Base-by-base conservation (phyloP, 92 coral and sea anemone genomes). In the Phenganax stokvisi region DNA sequence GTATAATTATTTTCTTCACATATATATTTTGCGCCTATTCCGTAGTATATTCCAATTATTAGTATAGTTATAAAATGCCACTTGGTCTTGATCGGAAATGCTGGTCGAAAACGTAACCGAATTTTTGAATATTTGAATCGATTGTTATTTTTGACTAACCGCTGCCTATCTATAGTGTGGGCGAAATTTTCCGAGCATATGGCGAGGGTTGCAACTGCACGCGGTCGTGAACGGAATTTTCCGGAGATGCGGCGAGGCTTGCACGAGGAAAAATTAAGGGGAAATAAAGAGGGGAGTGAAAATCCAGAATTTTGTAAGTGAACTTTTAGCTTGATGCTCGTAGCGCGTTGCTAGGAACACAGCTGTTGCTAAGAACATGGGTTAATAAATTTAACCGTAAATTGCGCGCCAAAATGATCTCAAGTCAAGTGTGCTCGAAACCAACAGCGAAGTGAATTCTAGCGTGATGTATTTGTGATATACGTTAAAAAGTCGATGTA, bases 301-400 rank as follows among this genome's bases (percentile, higher is more conserved):
- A 64, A 30, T n/a, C 47, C 70, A 12, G 70, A 30, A 64, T 64
- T 20, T 64, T 64, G 37, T n/a, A 64, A 3, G 9, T 7, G 70
- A 20, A 17, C 15, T 64, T 20, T 64, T 37, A 6, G 27, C 70
- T 64, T 0, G 25, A 64, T 64, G 70, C 70, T 64, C 70, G 70
- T 64, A 64, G 70, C 70, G 8, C 70, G 70, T 64, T 64, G 70
- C 70, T 64, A 64, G 70, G 70, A 64, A 64, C 70, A 28, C 10
- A 64, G 70, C 47, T 27, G 70, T 64, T 64, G 70, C 70, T 64
- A 64, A 10, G 70, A 64, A 64, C 70, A 64, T 64, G 20, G 65
- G 7, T 59, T 13, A 10, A 59, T 59, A 59, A 59, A 59, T 59
- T 59, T 59, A 59, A 59, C 15, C 17, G 47, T 59, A 59, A 13